These are phyloP conservation scores for Nasua narica DNA, from an alignment of 2,797 vertebrate species.

Conservation along the genomic window DNA sequence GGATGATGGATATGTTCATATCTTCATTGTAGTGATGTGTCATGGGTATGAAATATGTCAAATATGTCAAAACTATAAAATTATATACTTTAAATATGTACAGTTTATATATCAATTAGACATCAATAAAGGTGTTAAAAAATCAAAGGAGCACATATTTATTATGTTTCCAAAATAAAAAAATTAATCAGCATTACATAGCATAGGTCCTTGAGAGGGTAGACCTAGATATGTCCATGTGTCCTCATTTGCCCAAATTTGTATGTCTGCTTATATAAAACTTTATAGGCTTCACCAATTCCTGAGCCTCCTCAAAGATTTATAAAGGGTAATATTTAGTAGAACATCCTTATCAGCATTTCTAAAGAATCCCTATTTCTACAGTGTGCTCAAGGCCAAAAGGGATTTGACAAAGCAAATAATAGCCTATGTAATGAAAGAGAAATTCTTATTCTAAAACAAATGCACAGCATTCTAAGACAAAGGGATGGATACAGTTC, in stretches of 20 bases:
- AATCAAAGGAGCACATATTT: neutral
- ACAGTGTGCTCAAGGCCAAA: neutral
- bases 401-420: conserved; percentile 35
- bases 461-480: neutral
- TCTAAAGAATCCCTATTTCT: neutral
- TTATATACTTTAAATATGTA: neutral
- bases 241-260: neutral
- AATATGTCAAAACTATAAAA: neutral
- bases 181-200: neutral
- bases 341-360: conserved; percentile 10
- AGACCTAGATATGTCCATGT: neutral
- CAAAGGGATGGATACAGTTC: neutral
- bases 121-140: neutral
- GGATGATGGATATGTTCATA: neutral
- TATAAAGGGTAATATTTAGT: neutral
- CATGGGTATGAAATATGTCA: neutral
- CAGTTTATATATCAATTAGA: neutral
- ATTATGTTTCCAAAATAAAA: neutral
- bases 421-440: neutral
- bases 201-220: neutral
- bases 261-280: neutral
- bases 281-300: neutral
- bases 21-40: neutral
- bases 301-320: neutral
- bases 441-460: conserved; percentile 23